Base-by-base conservation (phyloP, 2,113 vertebrate genomes). In the Gadus macrocephalus region DNA sequence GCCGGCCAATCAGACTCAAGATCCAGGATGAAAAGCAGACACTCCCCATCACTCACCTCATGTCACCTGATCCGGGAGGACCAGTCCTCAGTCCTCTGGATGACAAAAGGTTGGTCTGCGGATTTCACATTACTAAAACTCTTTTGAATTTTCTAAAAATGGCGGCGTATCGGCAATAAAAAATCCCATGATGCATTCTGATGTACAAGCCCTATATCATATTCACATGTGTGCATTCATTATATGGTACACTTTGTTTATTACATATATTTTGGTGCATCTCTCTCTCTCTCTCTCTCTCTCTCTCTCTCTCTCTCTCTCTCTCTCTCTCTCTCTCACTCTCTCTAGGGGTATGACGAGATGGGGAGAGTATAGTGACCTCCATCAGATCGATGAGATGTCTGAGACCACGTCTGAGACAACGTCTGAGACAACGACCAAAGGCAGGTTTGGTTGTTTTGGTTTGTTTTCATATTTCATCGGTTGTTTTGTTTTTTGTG, bases 311-410 rank as follows among this genome's bases (percentile, higher is more conserved):
- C 22, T 25, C 1, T 25, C 22, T 1, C 49, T 79, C 5, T 67
- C 14, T 70, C 42, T 67, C n/a, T 25, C 22, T 25, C 22, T 25
- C 25, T 25, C 25, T 25, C 2, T 25, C 25, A 25, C 49, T 79
- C 5, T 67, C 14, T 70, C 42, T 67, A 98, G 96, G 72, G 92
- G 95, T 12, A 97, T 98, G 95, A 95, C 92, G 0, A 92, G 96
- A 38, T 98, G 96, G 96, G 94, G 96, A 56, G 95, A 98, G 63
- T 96, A 93, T 68, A 91, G 91, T 66, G 92, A 98, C 74, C 94
- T 98, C 3, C 85, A 95, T 81, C 92, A 88, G 27, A 95, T 97
- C 15, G 93, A 92, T 2, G 94, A 95, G 67, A 82, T 93, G 80
- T 89, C 90, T 19, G 91, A 35, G 25, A 25, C 20, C 20, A 20